These are phyloP conservation scores for Misgurnus mizolepis DNA, from an alignment of 2,113 vertebrate genomes.

Conservation along the genomic window DNA sequence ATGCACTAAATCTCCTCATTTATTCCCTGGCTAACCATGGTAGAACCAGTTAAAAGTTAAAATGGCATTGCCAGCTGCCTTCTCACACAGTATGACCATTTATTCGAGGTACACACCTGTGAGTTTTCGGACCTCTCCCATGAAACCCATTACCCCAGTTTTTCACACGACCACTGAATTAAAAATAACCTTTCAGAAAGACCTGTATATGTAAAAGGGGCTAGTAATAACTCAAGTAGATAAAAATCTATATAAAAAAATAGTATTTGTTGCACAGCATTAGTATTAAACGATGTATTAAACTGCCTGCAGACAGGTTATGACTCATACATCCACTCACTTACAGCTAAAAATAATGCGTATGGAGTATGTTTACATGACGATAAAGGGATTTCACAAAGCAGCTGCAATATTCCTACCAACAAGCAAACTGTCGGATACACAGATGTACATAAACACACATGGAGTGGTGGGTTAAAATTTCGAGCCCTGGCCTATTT, in stretches of 20 bases:
- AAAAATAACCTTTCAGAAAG: too few relatives aligned
- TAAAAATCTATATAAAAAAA: background rate
- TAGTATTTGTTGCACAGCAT: background rate
- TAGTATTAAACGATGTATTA: background rate
- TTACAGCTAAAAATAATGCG: conserved; percentile 38
- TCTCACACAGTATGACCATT: too few relatives aligned
- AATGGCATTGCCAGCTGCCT: too few relatives aligned
- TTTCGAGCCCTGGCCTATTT: conserved; percentile 39
- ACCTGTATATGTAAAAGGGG: too few relatives aligned
- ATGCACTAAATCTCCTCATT: too few relatives aligned
- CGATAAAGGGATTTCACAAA: conserved; percentile 11
- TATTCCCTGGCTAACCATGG: too few relatives aligned
- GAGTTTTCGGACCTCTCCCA: too few relatives aligned
- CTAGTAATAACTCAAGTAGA: background rate
- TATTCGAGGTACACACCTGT: too few relatives aligned
- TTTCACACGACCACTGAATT: too few relatives aligned
- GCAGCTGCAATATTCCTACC: conserved; percentile 39
- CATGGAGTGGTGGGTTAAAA: conserved; percentile 4
- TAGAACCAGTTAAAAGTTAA: too few relatives aligned
- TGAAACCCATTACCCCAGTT: too few relatives aligned
- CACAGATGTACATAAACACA: conserved; percentile 18
- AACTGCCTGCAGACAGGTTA: background rate
- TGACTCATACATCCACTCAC: conserved; percentile 6
- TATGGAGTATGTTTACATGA: conserved; percentile 34
- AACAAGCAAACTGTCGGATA: conserved; percentile 31